phyloP scores from a whole-genome alignment of 2,888 invertebrate genomes.

The Hecatera dysodea region DNA sequence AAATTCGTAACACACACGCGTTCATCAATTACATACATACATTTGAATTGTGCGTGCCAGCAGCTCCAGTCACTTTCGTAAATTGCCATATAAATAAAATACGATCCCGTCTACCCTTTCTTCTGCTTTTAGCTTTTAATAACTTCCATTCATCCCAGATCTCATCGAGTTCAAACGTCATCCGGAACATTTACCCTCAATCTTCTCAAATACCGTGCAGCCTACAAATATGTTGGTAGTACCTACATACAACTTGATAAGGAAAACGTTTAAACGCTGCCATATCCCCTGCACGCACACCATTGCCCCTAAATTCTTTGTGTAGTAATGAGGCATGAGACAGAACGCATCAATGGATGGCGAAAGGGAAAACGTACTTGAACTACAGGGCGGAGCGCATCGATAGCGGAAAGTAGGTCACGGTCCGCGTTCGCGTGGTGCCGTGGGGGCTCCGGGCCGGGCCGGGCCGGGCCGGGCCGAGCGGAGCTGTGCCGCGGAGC shows the following conservation, averaged over 20 bases:
- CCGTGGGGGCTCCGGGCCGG: slow-evolving; percentile 45
- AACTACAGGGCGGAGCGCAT: slow-evolving; percentile 79
- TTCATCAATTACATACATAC: neutral
- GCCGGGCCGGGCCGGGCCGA: slow-evolving; percentile 33
- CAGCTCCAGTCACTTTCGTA: neutral
- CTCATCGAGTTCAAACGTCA: slow-evolving; percentile 20
- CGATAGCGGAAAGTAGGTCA: slow-evolving; percentile 85
- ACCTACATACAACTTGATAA: slow-evolving; percentile 22
- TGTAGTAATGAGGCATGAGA: slow-evolving; percentile 55
- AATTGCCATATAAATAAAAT: slow-evolving; percentile 1
- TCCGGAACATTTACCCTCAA: slow-evolving; percentile 29
- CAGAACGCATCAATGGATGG: slow-evolving; percentile 75
- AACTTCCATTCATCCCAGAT: slow-evolving; percentile 8
- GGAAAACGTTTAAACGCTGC: slow-evolving; percentile 27
- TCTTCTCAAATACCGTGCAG: slow-evolving; percentile 7
- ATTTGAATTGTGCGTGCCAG: neutral
- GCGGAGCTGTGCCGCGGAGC: slow-evolving; percentile 50
- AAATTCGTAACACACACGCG: too few relatives aligned
- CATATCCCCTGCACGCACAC: slow-evolving; percentile 41
- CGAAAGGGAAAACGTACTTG: slow-evolving; percentile 82
- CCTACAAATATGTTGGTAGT: neutral
- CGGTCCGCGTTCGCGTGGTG: slow-evolving; percentile 75
- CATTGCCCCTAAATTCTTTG: slow-evolving; percentile 43
- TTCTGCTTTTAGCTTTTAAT: slow-evolving; percentile 1
- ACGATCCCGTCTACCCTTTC: neutral